These are phyloP conservation scores for Conus canariensis DNA, from an alignment of 2,888 invertebrate genomes.

Conservation along the genomic window DNA sequence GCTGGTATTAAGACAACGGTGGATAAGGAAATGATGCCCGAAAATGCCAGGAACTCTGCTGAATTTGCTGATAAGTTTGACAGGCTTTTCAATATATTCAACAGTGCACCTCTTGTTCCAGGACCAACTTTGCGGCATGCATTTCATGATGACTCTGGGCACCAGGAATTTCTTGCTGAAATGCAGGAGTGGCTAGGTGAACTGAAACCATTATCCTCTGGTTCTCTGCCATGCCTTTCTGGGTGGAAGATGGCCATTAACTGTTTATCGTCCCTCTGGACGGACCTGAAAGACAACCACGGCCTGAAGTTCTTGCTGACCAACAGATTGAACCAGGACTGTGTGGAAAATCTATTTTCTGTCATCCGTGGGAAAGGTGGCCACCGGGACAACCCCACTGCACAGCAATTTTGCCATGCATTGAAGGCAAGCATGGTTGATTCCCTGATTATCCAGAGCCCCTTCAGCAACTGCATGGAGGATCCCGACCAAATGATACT, in stretches of 20 bases:
- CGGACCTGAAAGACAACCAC: neutral
- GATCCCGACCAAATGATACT: too few relatives aligned
- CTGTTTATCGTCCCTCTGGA: neutral
- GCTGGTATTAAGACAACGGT: slow-evolving; percentile 27
- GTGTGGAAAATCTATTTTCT: too few relatives aligned
- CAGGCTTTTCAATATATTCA: slow-evolving; percentile 27
- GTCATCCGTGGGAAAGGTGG: too few relatives aligned
- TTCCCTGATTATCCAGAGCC: too few relatives aligned
- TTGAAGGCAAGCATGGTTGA: too few relatives aligned
- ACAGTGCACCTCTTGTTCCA: neutral
- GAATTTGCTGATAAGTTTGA: slow-evolving; percentile 6
- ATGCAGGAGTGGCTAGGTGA: neutral
- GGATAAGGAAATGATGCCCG: neutral
- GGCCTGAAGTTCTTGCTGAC: too few relatives aligned
- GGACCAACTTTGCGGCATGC: slow-evolving; percentile 26
- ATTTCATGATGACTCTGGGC: neutral
- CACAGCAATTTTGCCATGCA: too few relatives aligned
- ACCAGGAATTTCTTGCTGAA: slow-evolving; percentile 23
- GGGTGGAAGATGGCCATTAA: neutral
- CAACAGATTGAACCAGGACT: too few relatives aligned
- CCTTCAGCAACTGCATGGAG: too few relatives aligned
- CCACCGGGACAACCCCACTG: too few relatives aligned
- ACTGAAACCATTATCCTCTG: neutral
- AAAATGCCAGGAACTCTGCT: slow-evolving; percentile 3
- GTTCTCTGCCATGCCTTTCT: neutral